Conservation (phyloP, 2,113 vertebrate species). For the Psettodes erumei region DNA sequence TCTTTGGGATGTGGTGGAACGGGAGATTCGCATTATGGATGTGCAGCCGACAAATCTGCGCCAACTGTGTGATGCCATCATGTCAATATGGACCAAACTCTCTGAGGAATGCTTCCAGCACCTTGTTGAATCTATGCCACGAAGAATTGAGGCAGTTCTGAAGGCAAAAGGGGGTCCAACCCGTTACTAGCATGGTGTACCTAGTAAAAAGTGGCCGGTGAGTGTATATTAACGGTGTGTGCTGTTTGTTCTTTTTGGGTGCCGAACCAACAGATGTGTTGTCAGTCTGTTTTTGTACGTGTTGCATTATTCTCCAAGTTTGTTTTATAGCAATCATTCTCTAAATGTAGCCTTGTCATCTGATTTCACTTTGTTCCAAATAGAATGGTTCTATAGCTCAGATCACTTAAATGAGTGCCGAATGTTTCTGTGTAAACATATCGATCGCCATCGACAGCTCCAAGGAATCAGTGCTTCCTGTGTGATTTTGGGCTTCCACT, state of each 20-base stretch:
- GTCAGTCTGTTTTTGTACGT: neutral
- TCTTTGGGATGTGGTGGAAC: too few relatives aligned
- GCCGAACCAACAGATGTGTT: neutral
- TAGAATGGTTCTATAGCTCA: neutral
- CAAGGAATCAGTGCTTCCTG: neutral
- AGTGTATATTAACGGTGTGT: too few relatives aligned
- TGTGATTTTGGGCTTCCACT: neutral
- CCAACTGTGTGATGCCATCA: too few relatives aligned
- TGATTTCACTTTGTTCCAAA: neutral
- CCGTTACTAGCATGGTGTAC: too few relatives aligned
- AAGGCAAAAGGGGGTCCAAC: too few relatives aligned
- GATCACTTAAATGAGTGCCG: conserved; percentile 18
- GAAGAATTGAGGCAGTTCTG: too few relatives aligned
- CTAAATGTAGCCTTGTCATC: neutral
- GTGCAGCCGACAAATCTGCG: too few relatives aligned
- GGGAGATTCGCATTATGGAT: too few relatives aligned
- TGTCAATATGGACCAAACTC: too few relatives aligned
- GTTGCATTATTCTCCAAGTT: neutral
- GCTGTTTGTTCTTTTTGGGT: neutral
- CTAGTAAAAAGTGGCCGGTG: too few relatives aligned
- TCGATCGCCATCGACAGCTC: neutral
- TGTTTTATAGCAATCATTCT: neutral
- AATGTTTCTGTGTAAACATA: neutral
- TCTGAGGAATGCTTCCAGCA: too few relatives aligned
- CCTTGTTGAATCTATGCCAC: too few relatives aligned